Conservation (phyloP, 2,797 vertebrate species). For the Acipenser ruthenus region DNA sequence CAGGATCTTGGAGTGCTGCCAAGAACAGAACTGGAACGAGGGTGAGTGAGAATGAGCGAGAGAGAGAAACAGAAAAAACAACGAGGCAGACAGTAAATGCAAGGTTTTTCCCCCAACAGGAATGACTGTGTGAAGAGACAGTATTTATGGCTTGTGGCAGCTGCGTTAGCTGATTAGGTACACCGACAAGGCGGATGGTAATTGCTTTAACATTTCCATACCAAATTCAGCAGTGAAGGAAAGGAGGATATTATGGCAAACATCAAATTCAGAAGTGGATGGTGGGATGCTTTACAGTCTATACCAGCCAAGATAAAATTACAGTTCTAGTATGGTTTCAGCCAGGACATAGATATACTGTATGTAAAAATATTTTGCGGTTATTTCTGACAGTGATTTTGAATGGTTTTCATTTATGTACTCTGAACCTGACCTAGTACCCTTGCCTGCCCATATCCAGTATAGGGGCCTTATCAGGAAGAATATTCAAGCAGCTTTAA, state of each 20-base stretch:
- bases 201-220: constrained; percentile 27
- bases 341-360: background rate
- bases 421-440: background rate
- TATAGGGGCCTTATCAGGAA: background rate
- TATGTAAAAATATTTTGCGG: background rate
- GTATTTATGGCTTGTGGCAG: constrained; percentile 53
- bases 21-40: constrained; percentile 58
- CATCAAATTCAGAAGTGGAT: constrained; percentile 1
- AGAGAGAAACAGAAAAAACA: constrained; percentile 30
- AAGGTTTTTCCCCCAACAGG: constrained; percentile 34
- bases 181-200: constrained; percentile 17
- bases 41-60: constrained; percentile 35
- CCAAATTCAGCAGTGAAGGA: constrained; percentile 41
- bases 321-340: background rate
- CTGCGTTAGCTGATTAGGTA: constrained; percentile 57
- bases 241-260: constrained; percentile 15
- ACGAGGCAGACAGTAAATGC: constrained; percentile 30
- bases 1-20: constrained; percentile 70
- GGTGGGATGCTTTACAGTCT: background rate
- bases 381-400: constrained; percentile 7
- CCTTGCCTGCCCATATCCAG: background rate
- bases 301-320: background rate
- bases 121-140: constrained; percentile 41
- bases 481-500: background rate
- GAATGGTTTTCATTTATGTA: background rate